Conservation (phyloP, 2,113 vertebrate species). For the Oriolus oriolus region DNA sequence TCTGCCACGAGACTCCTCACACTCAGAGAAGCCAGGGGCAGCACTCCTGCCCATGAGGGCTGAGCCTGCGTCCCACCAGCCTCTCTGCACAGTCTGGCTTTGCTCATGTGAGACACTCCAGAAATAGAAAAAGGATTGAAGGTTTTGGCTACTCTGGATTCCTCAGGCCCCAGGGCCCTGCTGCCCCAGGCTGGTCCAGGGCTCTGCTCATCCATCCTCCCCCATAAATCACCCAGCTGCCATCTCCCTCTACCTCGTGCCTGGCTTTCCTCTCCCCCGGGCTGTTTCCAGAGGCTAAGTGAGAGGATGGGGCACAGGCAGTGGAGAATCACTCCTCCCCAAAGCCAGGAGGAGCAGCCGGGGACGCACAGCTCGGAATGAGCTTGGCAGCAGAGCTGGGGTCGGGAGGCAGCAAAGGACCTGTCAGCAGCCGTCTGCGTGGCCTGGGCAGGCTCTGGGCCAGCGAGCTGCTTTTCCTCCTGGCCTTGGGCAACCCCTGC, state of each 20-base stretch:
- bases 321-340: neutral
- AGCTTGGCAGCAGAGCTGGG: neutral
- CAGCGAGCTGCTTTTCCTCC: neutral
- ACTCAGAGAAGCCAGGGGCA: neutral
- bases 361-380: neutral
- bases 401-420: neutral
- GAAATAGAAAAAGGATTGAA: slow-evolving; percentile 56
- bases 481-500: neutral
- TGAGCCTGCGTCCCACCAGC: neutral
- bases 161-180: neutral
- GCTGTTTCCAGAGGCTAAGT: neutral
- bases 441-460: neutral
- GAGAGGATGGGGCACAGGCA: fast-evolving
- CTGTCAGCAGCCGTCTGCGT: neutral
- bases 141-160: slow-evolving; percentile 15
- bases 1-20: fast-evolving
- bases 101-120: slow-evolving; percentile 13
- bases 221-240: neutral
- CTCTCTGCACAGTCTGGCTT: neutral
- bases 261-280: neutral
- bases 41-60: fast-evolving
- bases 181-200: neutral
- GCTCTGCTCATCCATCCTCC: neutral
- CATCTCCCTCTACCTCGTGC: neutral
- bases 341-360: neutral